phyloP scores from a whole-genome alignment of 2,113 vertebrate genomes.

The Protobothrops mucrosquamatus region DNA sequence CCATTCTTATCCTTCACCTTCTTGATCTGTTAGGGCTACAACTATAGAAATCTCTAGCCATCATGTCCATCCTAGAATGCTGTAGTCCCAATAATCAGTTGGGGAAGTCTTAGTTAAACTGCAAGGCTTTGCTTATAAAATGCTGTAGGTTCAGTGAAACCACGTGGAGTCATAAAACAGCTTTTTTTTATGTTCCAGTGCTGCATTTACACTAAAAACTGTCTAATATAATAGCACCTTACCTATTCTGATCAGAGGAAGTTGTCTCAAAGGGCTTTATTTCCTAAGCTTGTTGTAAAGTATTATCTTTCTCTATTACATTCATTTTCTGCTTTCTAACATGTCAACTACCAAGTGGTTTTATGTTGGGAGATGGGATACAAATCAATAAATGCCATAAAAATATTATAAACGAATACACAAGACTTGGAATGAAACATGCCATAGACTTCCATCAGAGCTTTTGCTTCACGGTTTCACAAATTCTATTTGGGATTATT shows the following conservation, averaged over 20 bases:
- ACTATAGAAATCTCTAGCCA: not conserved
- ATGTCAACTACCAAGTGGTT: not conserved
- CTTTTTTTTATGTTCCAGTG: not conserved
- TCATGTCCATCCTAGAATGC: not conserved
- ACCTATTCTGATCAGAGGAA: not conserved
- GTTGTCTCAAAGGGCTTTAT: not conserved
- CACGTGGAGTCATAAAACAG: not conserved
- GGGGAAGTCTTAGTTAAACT: not conserved
- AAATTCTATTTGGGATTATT: not conserved
- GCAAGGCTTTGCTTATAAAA: not conserved
- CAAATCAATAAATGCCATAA: slow-evolving; percentile 2
- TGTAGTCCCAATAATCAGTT: not conserved
- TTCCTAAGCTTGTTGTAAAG: not conserved
- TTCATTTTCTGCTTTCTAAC: not conserved
- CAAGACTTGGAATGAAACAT: not conserved
- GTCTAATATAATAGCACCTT: not conserved
- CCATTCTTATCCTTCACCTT: not conserved
- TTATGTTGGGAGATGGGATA: not conserved
- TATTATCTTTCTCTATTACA: not conserved
- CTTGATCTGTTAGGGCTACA: not conserved
- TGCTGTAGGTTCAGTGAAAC: not conserved
- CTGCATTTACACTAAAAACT: not conserved
- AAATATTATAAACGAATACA: not conserved
- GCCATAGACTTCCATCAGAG: not conserved
- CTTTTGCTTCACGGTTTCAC: not conserved